These are phyloP conservation scores for Orestias chungarensis DNA, from an alignment of 2,797 vertebrate genomes.

Conservation along the genomic window DNA sequence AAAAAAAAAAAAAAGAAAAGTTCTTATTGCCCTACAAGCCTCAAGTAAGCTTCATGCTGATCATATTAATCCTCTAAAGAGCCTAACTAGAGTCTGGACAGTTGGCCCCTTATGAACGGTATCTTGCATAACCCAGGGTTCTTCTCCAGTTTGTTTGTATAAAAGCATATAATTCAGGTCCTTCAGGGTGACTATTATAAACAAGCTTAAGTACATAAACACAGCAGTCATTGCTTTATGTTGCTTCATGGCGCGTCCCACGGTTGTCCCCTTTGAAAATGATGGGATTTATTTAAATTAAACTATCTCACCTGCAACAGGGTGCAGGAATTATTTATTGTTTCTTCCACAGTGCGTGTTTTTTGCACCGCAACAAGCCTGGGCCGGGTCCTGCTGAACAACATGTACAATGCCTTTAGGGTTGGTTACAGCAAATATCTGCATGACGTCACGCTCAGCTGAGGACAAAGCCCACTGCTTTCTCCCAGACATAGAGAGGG, in stretches of 20 bases:
- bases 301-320: slow-evolving; percentile 23
- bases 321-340: background rate
- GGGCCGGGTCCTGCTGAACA: slow-evolving; percentile 45
- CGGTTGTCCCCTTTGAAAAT: slow-evolving; percentile 6
- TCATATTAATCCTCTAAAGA: slow-evolving; percentile 21
- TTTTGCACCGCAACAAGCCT: slow-evolving; percentile 48
- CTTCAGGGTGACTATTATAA: slow-evolving; percentile 5
- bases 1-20: slow-evolving; percentile 23
- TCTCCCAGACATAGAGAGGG: slow-evolving; percentile 64
- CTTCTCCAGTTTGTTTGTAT: background rate
- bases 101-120: slow-evolving; percentile 4
- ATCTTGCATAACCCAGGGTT: slow-evolving; percentile 6
- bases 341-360: slow-evolving; percentile 1
- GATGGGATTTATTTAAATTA: slow-evolving; percentile 17
- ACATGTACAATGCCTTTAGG: slow-evolving; percentile 60
- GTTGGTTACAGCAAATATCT: slow-evolving; percentile 64
- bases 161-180: background rate
- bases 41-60: slow-evolving; percentile 21
- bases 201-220: slow-evolving; percentile 18
- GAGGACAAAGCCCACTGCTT: slow-evolving; percentile 79
- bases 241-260: slow-evolving; percentile 1
- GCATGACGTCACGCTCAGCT: slow-evolving; percentile 77
- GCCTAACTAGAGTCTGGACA: slow-evolving; percentile 27
- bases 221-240: background rate
- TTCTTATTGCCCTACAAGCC: slow-evolving; percentile 11